Conservation (phyloP, 2,888 invertebrate species). For the Polymixis lichenea region DNA sequence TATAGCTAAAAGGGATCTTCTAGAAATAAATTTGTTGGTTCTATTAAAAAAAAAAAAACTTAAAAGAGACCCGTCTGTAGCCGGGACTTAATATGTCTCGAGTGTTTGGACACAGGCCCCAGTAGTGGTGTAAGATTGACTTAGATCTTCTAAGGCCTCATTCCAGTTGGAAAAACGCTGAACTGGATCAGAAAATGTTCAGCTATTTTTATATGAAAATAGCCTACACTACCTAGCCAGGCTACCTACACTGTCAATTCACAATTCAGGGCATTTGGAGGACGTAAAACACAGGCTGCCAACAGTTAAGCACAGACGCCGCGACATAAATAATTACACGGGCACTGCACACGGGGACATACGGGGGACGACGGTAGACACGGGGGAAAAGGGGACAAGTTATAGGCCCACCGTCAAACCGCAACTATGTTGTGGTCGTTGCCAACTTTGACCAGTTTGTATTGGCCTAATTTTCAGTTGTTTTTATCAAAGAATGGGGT, state of each 20-base stretch:
- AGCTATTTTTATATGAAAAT: not conserved
- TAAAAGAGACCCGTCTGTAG: no score
- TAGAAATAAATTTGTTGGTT: no score
- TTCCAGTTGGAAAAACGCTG: not conserved
- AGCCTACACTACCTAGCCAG: not conserved
- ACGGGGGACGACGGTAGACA: constrained; percentile 58
- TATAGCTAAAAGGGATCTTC: no score
- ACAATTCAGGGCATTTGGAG: constrained; percentile 35
- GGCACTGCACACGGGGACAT: constrained; percentile 71
- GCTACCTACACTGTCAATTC: constrained; percentile 18
- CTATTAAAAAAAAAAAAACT: no score
- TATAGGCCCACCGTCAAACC: constrained; percentile 68
- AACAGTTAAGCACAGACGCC: constrained; percentile 62
- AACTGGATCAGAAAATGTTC: not conserved
- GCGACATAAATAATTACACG: constrained; percentile 82
- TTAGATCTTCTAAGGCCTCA: not conserved
- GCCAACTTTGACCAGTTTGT: constrained; percentile 48
- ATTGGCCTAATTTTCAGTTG: constrained; percentile 49
- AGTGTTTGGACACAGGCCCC: not conserved
- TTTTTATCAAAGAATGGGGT: constrained; percentile 11
- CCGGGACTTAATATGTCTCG: not conserved
- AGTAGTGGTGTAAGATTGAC: no score
- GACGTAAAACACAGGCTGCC: constrained; percentile 51
- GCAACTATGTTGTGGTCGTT: constrained; percentile 52
- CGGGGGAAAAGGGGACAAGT: constrained; percentile 66